Conservation (phyloP, 2,797 vertebrate species). For the Lemur catta region DNA sequence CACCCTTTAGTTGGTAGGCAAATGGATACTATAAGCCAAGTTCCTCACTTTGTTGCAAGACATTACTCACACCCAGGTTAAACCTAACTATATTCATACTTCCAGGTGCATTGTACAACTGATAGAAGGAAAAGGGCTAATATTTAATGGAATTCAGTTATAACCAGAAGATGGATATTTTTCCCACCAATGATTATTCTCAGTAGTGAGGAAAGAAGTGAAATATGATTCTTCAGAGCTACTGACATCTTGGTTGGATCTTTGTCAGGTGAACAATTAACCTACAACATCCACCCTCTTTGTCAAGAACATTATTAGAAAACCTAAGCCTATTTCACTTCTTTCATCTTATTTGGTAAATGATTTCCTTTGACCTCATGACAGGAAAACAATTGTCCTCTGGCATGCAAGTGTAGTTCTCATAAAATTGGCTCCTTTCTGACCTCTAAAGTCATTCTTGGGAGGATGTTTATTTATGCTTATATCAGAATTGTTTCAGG, state of each 20-base stretch:
- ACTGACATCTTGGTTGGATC: neutral
- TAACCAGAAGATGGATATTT: neutral
- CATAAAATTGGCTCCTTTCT: conserved; percentile 17
- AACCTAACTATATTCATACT: neutral
- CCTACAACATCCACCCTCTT: neutral
- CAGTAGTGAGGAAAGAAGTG: no score
- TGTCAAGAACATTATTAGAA: neutral
- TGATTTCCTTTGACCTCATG: conserved; percentile 31
- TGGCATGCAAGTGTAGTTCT: neutral
- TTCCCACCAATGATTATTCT: neutral
- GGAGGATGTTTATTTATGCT: neutral
- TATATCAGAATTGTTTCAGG: neutral
- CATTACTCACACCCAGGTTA: neutral
- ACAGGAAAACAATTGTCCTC: conserved; percentile 26
- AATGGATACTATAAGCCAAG: neutral
- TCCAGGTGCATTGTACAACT: neutral
- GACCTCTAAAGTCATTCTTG: neutral
- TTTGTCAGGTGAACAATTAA: neutral
- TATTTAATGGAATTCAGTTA: neutral
- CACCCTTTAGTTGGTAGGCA: neutral
- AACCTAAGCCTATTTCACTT: neutral
- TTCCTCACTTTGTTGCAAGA: neutral
- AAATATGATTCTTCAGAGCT: neutral
- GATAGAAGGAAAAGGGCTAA: neutral
- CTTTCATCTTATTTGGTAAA: conserved; percentile 31